Evolutionary conservation across 2,888 invertebrate genomes (phyloP), one percentile per base, ranked within the genome.

Genomic region (Athalia cordata): DNA sequence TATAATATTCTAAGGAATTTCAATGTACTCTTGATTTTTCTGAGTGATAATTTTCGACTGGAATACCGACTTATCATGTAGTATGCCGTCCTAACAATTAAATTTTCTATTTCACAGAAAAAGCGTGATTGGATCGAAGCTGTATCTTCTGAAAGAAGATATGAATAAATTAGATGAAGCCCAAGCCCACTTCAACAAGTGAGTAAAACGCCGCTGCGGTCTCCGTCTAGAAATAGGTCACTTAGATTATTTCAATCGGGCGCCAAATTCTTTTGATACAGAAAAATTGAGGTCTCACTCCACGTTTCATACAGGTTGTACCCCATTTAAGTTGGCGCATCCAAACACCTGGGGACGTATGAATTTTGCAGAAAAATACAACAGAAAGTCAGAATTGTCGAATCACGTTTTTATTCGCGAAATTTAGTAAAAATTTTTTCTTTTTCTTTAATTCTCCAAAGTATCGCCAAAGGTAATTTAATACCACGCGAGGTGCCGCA

Each of bases 61-160:
- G 29, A 29, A 29, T 29, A 29, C 29, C 29, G 49, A 45, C 45
- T 65, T 11, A 2, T 29, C 29, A 29, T 29, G 29, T 68, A 2
- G 29, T 29, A 29, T 29, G 29, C 29, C 11, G 15, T 29, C 11
- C 50, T 6, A 11, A 52, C 15, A 6, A n/a, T 61, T n/a, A 52
- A 52, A 68, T n/a, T 29, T 55, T 11, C 55, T 68, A n/a, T 72
- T 7, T 80, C 57, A 45, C 70, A 89, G 89, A 79, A 89, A 92
- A 11, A 93, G 93, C 78, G 90, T 94, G 11, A 85, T 92, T 11
- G 95, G 95, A 0, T 93, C 93, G 0, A 93, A 95, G 80, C 90
- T 90, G 79, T 96, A 92, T 86, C 89, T 96, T 49, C 87, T 96
- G 72, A 93, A 95, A 8, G 95, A 96, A 82, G 93, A 92, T 55